A percentile compares a stretch with the other conserved stretches of the same genome.
phyloP scores from a whole-genome alignment of 37 sponge, comb jelly and placozoan genomes.

The Hormiphora californensis region DNA sequence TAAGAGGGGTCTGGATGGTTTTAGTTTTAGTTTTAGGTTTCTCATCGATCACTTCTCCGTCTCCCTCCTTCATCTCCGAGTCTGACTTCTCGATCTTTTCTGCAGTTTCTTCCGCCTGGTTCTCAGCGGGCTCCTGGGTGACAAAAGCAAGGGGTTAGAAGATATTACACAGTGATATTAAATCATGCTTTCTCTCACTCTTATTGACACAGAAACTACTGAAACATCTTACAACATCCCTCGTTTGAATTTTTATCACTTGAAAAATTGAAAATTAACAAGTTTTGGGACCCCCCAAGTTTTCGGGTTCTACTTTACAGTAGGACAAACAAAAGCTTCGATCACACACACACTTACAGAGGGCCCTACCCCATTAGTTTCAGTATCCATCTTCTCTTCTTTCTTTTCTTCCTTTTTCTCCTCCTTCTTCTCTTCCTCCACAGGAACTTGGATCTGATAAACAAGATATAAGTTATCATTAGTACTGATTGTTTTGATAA shows the following conservation, averaged over 20 bases:
- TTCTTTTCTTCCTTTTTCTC: conserved; percentile 55
- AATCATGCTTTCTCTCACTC: neutral
- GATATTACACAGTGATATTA: too few relatives aligned
- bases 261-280: neutral
- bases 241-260: neutral
- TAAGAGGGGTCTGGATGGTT: conserved; percentile 16
- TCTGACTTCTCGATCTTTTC: conserved; percentile 9
- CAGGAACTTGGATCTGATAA: conserved; percentile 42
- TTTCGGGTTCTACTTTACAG: neutral
- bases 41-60: conserved; percentile 34
- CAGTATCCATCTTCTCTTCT: conserved; percentile 61
- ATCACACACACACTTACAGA: neutral
- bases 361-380: conserved; percentile 23
- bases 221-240: neutral
- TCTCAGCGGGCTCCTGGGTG: neutral
- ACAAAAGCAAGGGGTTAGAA: too few relatives aligned
- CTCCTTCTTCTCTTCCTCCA: conserved; percentile 43
- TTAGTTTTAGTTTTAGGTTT: conserved; percentile 43
- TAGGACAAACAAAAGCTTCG: neutral
- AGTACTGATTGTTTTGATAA: too few relatives aligned
- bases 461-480: neutral
- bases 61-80: conserved; percentile 12
- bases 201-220: neutral
- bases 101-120: neutral
- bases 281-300: neutral